phyloP scores from a whole-genome alignment of 1,140 invertebrate genomes.

The Lethocerus indicus region DNA sequence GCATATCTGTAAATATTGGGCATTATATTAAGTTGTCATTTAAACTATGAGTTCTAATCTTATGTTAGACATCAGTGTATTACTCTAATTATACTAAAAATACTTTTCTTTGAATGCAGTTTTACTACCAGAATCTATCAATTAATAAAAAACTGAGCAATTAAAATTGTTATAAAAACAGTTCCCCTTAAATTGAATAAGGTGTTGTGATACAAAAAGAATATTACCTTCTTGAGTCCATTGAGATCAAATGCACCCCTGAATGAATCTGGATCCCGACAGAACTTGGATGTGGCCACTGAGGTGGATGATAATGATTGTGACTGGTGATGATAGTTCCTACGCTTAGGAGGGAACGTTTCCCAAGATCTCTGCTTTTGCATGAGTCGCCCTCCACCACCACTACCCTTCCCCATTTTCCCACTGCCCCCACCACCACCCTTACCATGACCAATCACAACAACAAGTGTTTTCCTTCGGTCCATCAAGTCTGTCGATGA shows the following conservation, averaged over 20 bases:
- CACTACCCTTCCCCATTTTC: no score
- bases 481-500: conserved; percentile 21
- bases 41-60: no score
- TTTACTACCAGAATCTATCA: no score
- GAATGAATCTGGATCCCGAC: conserved; percentile 22
- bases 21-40: no score
- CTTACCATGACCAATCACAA: conserved; percentile 27
- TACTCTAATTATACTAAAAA: no score
- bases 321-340: no score
- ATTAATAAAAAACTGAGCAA: no score
- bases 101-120: no score
- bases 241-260: conserved; percentile 20
- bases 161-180: not conserved
- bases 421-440: conserved; percentile 22
- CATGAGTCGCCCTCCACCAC: conserved; percentile 27
- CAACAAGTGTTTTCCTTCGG: conserved; percentile 28
- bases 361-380: conserved; percentile 47
- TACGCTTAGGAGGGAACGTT: conserved; percentile 40
- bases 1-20: no score
- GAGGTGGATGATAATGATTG: no score
- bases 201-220: not conserved
- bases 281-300: conserved; percentile 18
- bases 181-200: not conserved
- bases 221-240: conserved; percentile 20
- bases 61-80: no score